Evolutionary conservation across 2,797 vertebrate species (phyloP).

Genomic region (Vultur gryphus): DNA sequence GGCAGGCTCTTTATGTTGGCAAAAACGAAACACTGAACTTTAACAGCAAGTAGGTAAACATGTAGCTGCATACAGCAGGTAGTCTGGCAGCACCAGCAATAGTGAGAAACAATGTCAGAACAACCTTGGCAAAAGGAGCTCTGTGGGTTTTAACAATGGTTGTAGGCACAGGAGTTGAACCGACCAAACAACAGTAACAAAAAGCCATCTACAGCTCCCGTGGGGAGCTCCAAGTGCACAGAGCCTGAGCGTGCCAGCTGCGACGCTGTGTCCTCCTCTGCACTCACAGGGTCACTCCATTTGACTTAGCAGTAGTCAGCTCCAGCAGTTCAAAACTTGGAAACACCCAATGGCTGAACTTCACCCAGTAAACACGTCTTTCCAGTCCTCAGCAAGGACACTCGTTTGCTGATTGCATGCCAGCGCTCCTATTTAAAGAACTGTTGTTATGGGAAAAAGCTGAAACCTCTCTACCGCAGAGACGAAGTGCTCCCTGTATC

Average conservation of each 20-base stretch:
- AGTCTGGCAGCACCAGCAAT: not conserved
- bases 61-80: not conserved
- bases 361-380: not conserved
- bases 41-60: not conserved
- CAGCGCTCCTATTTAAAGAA: not conserved
- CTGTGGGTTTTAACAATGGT: not conserved
- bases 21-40: not conserved
- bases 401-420: not conserved
- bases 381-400: conserved; percentile 17
- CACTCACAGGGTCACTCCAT: not conserved
- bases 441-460: not conserved
- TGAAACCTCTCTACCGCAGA: not conserved
- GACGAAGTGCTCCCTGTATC: not conserved
- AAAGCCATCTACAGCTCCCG: not conserved
- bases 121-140: conserved; percentile 3
- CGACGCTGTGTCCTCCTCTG: fast-evolving
- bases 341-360: not conserved
- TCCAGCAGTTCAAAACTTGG: not conserved
- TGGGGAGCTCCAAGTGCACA: not conserved
- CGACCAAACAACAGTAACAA: not conserved
- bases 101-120: not conserved
- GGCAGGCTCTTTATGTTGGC: not conserved
- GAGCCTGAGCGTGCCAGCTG: fast-evolving
- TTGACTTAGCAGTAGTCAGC: not conserved
- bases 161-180: not conserved